Base-by-base conservation (phyloP, 2,113 vertebrate genomes). In the Trichechus manatus region DNA sequence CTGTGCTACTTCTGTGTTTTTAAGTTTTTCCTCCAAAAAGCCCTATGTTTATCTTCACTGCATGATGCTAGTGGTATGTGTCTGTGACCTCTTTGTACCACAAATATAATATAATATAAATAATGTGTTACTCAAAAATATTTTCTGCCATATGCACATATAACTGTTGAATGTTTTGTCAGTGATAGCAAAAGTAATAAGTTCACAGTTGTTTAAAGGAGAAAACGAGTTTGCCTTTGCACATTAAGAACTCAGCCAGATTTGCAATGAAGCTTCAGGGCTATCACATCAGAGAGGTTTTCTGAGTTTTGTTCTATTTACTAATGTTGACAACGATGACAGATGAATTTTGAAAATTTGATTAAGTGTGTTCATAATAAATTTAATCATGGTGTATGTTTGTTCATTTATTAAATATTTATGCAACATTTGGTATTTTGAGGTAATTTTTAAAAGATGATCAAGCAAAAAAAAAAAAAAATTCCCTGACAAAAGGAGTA, bases 341-440 rank as follows among this genome's bases (percentile, higher is more conserved):
- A 91, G 56, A 81, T 84, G n/a, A 97, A 93, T 87, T 83, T 13
- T 85, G 42, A 97, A 72, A 95, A 90, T 82, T 61, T 94, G 85
- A 91, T 91, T 92, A 94, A 59, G 66, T 89, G 9, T 68, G 19
- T 81, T 93, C 86, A 80, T 75, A 87, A 84, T 81, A 90, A 93
- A 95, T 79, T 93, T 93, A 96, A 47, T 61, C 2, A 88, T 59
- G 64, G 13, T 72, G 23, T 9, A 61, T 61, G 20, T 88, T 93
- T 88, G 81, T 78, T 33, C 56, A 74, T 79, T 29, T 75, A 91
- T 77, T 89, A 61, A 95, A 95, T 15, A 95, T 91, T 89, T 29
- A 91, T 36, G 1, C 6, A 91, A 85, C 39, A 84, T 15, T 77
- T 97, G 93, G 50, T 61, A 85, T 87, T 87, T 88, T 61, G 39